Evolutionary conservation across 2,888 invertebrate species (phyloP), one percentile per base, ranked within the genome.

Genomic region (Dolichomitus sp.): DNA sequence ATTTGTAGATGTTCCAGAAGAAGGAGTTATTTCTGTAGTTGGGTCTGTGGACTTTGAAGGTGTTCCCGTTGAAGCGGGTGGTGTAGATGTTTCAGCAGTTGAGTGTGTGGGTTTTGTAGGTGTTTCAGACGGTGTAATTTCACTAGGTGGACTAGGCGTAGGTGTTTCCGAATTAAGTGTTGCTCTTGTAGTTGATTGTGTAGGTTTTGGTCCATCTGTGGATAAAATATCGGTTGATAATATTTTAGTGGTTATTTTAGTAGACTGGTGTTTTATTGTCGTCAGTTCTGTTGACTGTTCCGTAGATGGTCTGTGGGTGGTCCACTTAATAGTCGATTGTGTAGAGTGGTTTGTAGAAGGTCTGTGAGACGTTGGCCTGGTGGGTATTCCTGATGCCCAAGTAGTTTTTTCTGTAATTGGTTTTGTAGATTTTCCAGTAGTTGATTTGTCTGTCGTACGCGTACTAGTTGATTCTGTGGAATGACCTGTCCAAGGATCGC

Each of bases 21-120:
- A 52, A 9, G 52, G 11, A 0, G 23, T 52, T 14, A 33, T 27
- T 19, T 57, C 57, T 6, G 45, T 27, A 70, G 33, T 63, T 1
- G 73, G 19, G 4, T 40, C 9, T 4, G 52, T 52, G 23, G 19
- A 9, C 7, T n/a, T 3, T 42, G 74, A 42, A 1, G 80, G 19
- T 65, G 23, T 11, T 17, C 52, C 45, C 2, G 23, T 23, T 23
- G 23, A 23, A 23, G 1, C 2, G 23, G 23, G 23, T 23, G 23
- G 1, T 42, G 74, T 57, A 1, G 80, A 14, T 65, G 23, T 11
- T 17, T 50, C 45, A 7, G 70, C 9, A 9, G 9, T 6, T 37
- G 37, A 9, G 37, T 37, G 9, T 37, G 17, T 40, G 61, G 17
- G 52, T 7, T 52, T 65, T 74, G 80, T 48, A 69, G 73, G 30